A percentile compares a stretch with the other conserved stretches of the same genome.
These are phyloP conservation scores for Etheostoma spectabile DNA, from an alignment of 2,113 vertebrate species.

Conservation along the genomic window DNA sequence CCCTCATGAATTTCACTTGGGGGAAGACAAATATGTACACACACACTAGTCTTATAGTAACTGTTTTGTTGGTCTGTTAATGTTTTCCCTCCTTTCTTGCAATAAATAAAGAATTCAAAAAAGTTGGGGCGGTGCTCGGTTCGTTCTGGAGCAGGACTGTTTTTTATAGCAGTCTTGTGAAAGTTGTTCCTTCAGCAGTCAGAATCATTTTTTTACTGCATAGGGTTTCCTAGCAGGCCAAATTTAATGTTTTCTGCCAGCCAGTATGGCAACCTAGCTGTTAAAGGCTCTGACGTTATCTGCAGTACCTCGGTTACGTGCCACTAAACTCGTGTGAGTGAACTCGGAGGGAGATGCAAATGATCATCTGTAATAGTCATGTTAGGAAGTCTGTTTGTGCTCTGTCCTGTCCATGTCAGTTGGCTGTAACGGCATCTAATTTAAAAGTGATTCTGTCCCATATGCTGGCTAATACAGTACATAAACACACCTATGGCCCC, in stretches of 20 bases:
- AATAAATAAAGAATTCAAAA: no score
- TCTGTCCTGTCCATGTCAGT: background rate
- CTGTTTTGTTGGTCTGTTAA: no score
- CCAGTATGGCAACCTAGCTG: background rate
- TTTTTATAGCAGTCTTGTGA: background rate
- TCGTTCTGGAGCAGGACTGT: no score
- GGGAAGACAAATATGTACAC: no score
- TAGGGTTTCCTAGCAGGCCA: background rate
- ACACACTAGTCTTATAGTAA: no score
- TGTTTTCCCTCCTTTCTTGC: no score
- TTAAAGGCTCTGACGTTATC: background rate
- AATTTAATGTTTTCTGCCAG: background rate
- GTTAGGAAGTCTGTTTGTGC: slow-evolving; percentile 10
- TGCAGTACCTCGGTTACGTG: background rate
- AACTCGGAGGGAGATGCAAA: slow-evolving; percentile 1
- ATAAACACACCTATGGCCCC: slow-evolving; percentile 14
- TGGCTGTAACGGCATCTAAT: background rate
- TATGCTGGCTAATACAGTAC: slow-evolving; percentile 15
- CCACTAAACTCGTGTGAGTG: background rate
- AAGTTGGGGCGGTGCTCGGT: no score
- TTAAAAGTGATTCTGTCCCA: background rate
- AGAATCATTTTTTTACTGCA: background rate
- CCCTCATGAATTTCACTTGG: background rate
- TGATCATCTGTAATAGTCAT: slow-evolving; percentile 12
- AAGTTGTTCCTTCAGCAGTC: background rate